Base-by-base conservation (phyloP, 2,888 invertebrate genomes). In the Athripsodes cinereus region DNA sequence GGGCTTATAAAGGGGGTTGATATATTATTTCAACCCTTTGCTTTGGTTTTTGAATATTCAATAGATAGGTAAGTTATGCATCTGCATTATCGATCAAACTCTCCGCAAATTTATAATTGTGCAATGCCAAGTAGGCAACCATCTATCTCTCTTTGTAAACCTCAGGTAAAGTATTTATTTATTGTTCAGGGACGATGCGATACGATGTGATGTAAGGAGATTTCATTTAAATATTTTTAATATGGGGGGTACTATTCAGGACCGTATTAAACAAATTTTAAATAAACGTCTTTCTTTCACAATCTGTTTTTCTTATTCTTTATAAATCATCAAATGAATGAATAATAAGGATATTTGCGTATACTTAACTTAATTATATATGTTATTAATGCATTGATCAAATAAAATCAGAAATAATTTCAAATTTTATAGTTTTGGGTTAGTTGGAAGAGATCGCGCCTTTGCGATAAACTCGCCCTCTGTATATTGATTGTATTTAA, bases 101-200 rank as follows among this genome's bases (percentile, higher is more conserved):
- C 51, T 62, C 62, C 62, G 62, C 60, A 59, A 62, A 62, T 58
- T 58, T 53, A 53, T 60, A 60, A 62, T 62, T 62, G 62, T 60
- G 62, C 60, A 60, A 60, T 48, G 18, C 48, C 55, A 26, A 26
- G 26, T 26, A 26, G 26, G 26, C 10, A 26, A 3, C 26, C 26
- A 26, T 6, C n/a, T n/a, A n/a, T n/a, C n/a, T 6, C 26, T 26
- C 26, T 55, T 61, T 61, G 61, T 61, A 58, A 46, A 21, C 46
- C 50, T 54, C 62, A 62, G 62, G 62, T 62, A 60, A 34, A 46
- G 21, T 19, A n/a, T n/a, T n/a, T n/a, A n/a, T n/a, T n/a, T n/a
- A n/a, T n/a, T 26, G 26, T 26, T 26, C 26, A 26, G 26, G 26
- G 26, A 26, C 26, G 26, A 3, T 26, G 16, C 10, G 10, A 22